Base-by-base conservation (phyloP, 1,140 invertebrate species). In the Papilio glaucus region DNA sequence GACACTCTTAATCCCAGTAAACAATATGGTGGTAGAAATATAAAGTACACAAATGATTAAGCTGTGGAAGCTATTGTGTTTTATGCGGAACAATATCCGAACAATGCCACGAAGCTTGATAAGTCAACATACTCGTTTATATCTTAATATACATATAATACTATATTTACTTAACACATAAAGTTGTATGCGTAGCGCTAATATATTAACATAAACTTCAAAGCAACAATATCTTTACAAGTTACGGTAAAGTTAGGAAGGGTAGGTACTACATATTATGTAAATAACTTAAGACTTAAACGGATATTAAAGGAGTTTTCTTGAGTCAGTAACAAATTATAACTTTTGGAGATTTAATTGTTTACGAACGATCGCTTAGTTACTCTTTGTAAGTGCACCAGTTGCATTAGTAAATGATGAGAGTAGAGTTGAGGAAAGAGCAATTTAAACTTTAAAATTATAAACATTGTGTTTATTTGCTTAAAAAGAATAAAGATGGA, bases 181-280 rank as follows among this genome's bases (percentile, higher is more conserved):
- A 42, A 42, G 39, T 49, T 49, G 42, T 49, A 21, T 49, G 42
- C 42, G 42, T 49, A 49, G 15, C 15, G n/a, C n/a, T 42, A 42
- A 21, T 18, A 49, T 49, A 49, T 45, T 45, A 45, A 15, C 42
- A 45, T 45, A 45, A 49, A 49, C 42, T 49, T 21, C 21, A 49
- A 49, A 49, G 42, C 42, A 53, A 53, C 49, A 53, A 53, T 53
- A 53, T 53, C 18, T 53, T 49, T 49, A 49, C 15, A n/a, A 49
- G 42, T 49, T 21, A 42, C 41, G 21, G 42, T 49, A 49, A 49
- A 49, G 42, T 49, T 49, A 21, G 42, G 15, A 21, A 21, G 6
- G n/a, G 42, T 9, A 49, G 15, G 42, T 49, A 49, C 15, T 49
- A 49, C 10, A 8, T 49, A 49, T 49, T 49, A 49, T 49, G 42